Evolutionary conservation across 2,888 invertebrate genomes (phyloP), one percentile per base, ranked within the genome.

Genomic region (Agrotis puta): DNA sequence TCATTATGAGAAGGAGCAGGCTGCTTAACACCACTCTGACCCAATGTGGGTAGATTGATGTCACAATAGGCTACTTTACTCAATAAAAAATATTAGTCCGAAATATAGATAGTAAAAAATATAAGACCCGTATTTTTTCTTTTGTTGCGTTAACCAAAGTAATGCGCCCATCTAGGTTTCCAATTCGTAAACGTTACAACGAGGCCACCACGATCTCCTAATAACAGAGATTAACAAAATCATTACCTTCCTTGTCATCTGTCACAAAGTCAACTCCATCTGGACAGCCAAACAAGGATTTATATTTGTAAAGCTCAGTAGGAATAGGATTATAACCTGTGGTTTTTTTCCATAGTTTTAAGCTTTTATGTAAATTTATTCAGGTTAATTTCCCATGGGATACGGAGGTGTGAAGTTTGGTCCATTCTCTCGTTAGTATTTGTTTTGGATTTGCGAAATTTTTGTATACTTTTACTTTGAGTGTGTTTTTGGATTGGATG

Each of bases 301-400:
- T 63, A 77, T 75, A 64, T 87, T 90, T 90, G 88, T 88, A 79
- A 87, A 89, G 81, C 90, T 88, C 92, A 89, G 92, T 90, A 92
- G 92, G 92, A 88, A 79, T 66, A 65, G 86, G 89, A 89, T 91
- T 88, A 89, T 11, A 62, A 61, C 18, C 16, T 65, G 64, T 64
- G 74, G 72, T 74, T 80, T 86, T 85, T 84, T 88, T 88, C 80
- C 82, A 84, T 84, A 75, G 75, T 83, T 83, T 79, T 81, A 71
- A 79, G 74, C 64, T 66, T 69, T 79, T 82, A 77, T 81, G 82
- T 83, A 87, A 84, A 83, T 88, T 85, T 84, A 82, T 81, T 79
- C 70, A 71, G 73, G 78, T 79, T 89, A 66, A 90, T 90, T 90
- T 92, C 92, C 91, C 92, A 74, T 87, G 92, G 89, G 93, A 90